phyloP scores from a whole-genome alignment of 2,113 vertebrate species.

The Rhineura floridana region DNA sequence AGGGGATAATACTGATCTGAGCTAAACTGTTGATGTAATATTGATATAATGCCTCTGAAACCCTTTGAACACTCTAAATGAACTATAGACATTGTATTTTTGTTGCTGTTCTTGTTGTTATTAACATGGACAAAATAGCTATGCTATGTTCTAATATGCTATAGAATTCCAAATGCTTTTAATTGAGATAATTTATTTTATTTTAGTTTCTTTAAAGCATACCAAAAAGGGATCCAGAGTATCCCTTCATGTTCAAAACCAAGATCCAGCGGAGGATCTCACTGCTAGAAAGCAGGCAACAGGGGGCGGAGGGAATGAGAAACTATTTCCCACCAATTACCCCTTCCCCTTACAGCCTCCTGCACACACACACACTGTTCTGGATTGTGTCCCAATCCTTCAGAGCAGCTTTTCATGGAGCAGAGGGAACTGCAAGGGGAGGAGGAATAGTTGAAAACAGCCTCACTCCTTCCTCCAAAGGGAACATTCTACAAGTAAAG shows the following conservation, averaged over 20 bases:
- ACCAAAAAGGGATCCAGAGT: neutral
- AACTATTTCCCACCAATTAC: neutral
- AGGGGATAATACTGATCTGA: neutral
- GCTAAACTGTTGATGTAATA: neutral
- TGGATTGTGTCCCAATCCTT: neutral
- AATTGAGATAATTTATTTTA: neutral
- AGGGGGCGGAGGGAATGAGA: neutral
- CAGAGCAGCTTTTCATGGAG: neutral
- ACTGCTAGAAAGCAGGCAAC: no score
- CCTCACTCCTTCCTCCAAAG: neutral
- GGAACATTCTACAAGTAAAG: neutral
- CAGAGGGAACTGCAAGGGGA: neutral
- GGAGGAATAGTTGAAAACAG: neutral
- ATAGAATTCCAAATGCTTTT: neutral
- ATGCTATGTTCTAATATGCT: neutral
- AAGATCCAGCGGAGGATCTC: neutral
- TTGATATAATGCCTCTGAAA: neutral
- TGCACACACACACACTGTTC: neutral
- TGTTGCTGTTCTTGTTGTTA: neutral
- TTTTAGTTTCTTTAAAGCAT: conserved; percentile 11
- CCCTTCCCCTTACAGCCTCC: neutral
- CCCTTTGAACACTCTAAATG: neutral
- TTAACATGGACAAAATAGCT: neutral
- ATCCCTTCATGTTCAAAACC: neutral
- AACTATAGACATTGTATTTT: neutral